Evolutionary conservation across 2,113 vertebrate genomes (phyloP).

Genomic region (Accipiter virgatus): DNA sequence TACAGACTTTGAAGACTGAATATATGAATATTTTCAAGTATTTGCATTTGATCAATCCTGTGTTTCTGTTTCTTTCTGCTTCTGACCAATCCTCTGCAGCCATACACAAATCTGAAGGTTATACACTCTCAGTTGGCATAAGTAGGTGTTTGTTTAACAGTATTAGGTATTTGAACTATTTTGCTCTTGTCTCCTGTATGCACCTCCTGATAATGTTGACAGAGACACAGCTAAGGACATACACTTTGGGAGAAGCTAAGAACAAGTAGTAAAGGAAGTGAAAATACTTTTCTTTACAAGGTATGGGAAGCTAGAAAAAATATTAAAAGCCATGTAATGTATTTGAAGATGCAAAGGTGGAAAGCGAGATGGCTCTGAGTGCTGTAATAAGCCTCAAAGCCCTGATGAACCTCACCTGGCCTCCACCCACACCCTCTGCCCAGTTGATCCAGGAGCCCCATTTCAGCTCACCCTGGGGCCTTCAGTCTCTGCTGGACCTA

Average conservation of each 20-base stretch:
- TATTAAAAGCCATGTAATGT: not conserved
- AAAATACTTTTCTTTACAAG: not conserved
- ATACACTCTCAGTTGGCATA: not conserved
- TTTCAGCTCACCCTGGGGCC: not conserved
- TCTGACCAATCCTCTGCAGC: constrained; percentile 33
- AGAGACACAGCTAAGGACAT: not conserved
- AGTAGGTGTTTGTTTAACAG: not conserved
- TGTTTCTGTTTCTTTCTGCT: constrained; percentile 17
- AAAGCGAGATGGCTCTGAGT: not conserved
- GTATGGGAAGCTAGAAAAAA: not conserved
- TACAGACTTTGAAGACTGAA: constrained; percentile 56
- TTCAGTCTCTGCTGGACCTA: not conserved
- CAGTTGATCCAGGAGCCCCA: not conserved
- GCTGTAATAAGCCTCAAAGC: not conserved
- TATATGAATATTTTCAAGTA: constrained; percentile 63
- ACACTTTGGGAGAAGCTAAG: not conserved
- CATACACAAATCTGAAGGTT: constrained; percentile 6
- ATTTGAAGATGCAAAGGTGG: not conserved
- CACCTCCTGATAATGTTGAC: not conserved
- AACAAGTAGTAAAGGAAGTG: not conserved
- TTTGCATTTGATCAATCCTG: constrained; percentile 55
- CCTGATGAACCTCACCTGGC: not conserved
- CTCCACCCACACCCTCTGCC: not conserved
- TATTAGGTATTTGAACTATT: not conserved
- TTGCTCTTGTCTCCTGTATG: not conserved